Evolutionary conservation across 1,140 invertebrate genomes (phyloP).

Genomic region (Heliconius congener): DNA sequence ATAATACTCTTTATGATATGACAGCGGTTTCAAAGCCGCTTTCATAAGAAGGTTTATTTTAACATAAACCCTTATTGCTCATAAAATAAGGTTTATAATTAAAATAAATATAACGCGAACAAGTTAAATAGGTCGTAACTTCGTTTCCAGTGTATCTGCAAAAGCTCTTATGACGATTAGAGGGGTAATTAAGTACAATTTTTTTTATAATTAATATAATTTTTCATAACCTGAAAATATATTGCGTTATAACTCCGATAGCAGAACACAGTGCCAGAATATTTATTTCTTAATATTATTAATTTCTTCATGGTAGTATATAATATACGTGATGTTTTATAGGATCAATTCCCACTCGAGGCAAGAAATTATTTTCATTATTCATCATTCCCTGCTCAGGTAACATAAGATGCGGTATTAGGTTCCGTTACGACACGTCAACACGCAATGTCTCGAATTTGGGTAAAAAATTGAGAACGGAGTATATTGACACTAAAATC

Average conservation of each 20-base stretch:
- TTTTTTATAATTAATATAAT: background rate
- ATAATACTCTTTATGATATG: conserved; percentile 11
- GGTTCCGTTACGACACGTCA: no score
- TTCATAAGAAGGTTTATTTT: conserved; percentile 10
- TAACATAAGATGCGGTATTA: no score
- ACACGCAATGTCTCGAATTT: no score
- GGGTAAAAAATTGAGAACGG: no score
- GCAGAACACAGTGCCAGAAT: background rate
- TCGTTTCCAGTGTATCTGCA: conserved; percentile 19
- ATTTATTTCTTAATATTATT: no score
- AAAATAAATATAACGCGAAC: conserved; percentile 8
- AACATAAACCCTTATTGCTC: background rate
- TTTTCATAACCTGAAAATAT: background rate
- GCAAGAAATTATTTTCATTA: background rate
- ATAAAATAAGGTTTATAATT: conserved; percentile 14
- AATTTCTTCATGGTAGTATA: no score
- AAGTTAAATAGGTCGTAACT: conserved; percentile 27
- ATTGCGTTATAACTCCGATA: no score
- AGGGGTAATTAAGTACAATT: conserved; percentile 21
- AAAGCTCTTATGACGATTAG: conserved; percentile 31
- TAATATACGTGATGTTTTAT: no score
- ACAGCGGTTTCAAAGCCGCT: conserved; percentile 6
- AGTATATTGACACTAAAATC: background rate
- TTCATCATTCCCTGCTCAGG: background rate
- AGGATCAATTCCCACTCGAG: no score